Base-by-base conservation (phyloP, 2,888 invertebrate species). In the Meandrusa payeni region DNA sequence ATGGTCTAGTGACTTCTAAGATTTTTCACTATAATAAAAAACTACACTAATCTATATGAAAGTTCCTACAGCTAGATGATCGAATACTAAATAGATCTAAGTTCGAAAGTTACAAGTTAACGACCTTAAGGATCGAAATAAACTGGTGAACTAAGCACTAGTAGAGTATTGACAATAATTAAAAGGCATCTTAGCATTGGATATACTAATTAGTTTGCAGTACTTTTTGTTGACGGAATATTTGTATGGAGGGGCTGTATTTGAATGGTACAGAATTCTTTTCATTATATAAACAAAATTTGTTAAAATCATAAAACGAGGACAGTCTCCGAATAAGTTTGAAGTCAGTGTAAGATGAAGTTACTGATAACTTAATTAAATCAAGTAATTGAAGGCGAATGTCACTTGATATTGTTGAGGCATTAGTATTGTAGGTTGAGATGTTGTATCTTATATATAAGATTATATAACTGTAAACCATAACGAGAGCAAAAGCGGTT, bases 231-330 rank as follows among this genome's bases (percentile, higher is more conserved):
- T 41, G 34, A 41, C 34, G 41, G 34, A 36, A 41, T 15, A 28
- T 29, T 23, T 9, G 27, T 23, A 28, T 41, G 41, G 41, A 41
- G 34, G 34, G 41, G 41, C 26, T 7, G 40, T 26, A 12, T 31
- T 32, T 24, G 32, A 32, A 32, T 32, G 40, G 40, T 26, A 32
- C 19, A 41, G 24, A 26, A 15, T 15, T 15, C n/a, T 15, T 15
- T 15, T 15, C 15, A 4, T 15, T 3, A 15, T 15, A 15, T 15
- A n/a, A n/a, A n/a, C n/a, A n/a, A n/a, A n/a, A n/a, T n/a, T n/a
- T n/a, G n/a, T n/a, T n/a, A n/a, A n/a, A n/a, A n/a, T n/a, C n/a
- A n/a, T n/a, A n/a, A n/a, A n/a, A n/a, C n/a, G n/a, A n/a, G n/a
- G n/a, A n/a, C n/a, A n/a, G n/a, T n/a, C n/a, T n/a, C n/a, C n/a